Base-by-base conservation (phyloP, 2,888 invertebrate genomes). In the Pyrrhosoma nymphula region DNA sequence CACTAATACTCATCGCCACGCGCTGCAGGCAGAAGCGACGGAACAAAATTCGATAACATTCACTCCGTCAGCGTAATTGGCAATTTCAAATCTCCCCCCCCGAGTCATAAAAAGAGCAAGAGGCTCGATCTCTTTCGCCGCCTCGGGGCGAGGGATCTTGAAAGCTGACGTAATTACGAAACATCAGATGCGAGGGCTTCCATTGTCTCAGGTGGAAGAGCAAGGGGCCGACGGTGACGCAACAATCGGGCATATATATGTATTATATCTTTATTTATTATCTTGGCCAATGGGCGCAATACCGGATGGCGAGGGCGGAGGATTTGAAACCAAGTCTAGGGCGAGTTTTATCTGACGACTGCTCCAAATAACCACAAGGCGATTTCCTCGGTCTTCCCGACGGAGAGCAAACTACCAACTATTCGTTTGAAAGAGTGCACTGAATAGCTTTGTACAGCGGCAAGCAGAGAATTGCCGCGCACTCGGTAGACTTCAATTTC, bases 281-380 rank as follows among this genome's bases (percentile, higher is more conserved):
- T 69, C 69, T 69, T n/a, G 69, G 8, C 69, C 69, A 69, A 69
- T 69, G 69, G n/a, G 69, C 69, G 69, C 69, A 69, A 69, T 69
- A 69, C 69, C 69, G 69, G 69, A 69, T 69, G 69, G n/a, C n/a
- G 26, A 20, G n/a, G 69, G n/a, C n/a, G 69, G 69, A 69, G 69
- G 69, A 69, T 69, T 69, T 69, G 69, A 69, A 69, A 69, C 69
- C 69, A 69, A 69, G 69, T 69, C 69, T 69, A 69, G 69, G 69
- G 69, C 69, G 20, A 69, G 12, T n/a, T 60, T 69, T 69, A 69
- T 69, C 69, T 69, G n/a, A 12, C 26, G 4, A 69, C n/a, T 69
- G 69, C 69, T 69, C 69, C 69, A 69, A 18, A n/a, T 69, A 69
- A n/a, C 69, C 69, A 20, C 60, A 20, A 0, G 60, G 60, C 60